These are phyloP conservation scores for Melanotaenia duboulayi DNA, from an alignment of 2,113 vertebrate species.

Conservation along the genomic window DNA sequence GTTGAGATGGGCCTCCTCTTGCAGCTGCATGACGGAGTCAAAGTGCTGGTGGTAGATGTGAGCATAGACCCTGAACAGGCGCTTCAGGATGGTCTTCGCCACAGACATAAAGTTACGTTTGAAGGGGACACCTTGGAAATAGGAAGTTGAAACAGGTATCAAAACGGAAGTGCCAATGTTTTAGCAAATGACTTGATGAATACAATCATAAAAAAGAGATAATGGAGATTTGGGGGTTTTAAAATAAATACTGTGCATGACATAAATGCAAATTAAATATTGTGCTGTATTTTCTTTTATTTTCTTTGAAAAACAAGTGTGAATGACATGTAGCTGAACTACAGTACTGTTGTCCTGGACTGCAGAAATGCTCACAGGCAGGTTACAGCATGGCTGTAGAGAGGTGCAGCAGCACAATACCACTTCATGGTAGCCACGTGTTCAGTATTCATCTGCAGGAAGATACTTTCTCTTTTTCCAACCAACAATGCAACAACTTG, in stretches of 20 bases:
- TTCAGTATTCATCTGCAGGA: neutral
- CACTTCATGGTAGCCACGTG: conserved; percentile 2
- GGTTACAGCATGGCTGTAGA: conserved; percentile 33
- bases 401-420: conserved; percentile 20
- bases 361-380: conserved; percentile 13
- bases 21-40: conserved; percentile 95
- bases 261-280: neutral
- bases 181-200: neutral
- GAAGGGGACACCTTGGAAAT: conserved; percentile 89
- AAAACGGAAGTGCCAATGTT: neutral
- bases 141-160: neutral
- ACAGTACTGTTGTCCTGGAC: conserved; percentile 1
- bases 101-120: conserved; percentile 97
- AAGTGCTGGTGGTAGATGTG: conserved; percentile 99
- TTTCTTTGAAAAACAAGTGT: neutral
- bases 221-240: too few relatives aligned
- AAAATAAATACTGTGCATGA: neutral
- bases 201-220: too few relatives aligned
- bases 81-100: conserved; percentile 96
- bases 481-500: neutral
- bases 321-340: neutral
- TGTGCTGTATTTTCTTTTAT: neutral
- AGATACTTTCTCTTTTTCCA: conserved; percentile 3
- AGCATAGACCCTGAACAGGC: conserved; percentile 96
- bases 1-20: conserved; percentile 97